These are phyloP conservation scores for Exocentrus adspersus DNA, from an alignment of 2,888 invertebrate genomes.

Conservation along the genomic window DNA sequence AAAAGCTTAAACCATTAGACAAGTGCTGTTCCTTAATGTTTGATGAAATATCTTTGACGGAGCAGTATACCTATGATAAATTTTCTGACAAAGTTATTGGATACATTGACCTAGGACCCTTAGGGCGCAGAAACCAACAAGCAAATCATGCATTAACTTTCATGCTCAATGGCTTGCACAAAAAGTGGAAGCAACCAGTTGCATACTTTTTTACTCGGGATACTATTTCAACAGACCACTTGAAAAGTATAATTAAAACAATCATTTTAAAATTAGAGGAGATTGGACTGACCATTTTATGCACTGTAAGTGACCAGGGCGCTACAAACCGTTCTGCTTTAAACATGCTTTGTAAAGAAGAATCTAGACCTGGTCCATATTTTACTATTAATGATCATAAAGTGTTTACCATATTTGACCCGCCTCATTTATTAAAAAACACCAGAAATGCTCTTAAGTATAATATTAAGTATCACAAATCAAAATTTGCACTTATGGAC, in stretches of 20 bases:
- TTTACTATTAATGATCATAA: slow-evolving; percentile 3
- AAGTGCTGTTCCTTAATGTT: slow-evolving; percentile 26
- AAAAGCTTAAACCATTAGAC: background rate
- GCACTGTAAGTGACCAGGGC: slow-evolving; percentile 11
- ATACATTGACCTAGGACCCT: slow-evolving; percentile 26
- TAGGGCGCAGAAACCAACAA: slow-evolving; percentile 15
- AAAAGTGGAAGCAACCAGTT: slow-evolving; percentile 29
- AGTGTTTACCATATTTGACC: slow-evolving; percentile 5
- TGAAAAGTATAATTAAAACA: slow-evolving; percentile 1
- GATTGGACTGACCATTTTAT: background rate
- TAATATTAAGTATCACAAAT: background rate
- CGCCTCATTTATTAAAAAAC: slow-evolving; percentile 14
- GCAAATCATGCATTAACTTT: slow-evolving; percentile 33
- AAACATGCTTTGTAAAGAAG: background rate
- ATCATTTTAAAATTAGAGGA: background rate
- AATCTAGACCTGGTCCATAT: background rate
- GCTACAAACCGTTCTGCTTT: background rate
- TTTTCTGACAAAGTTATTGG: slow-evolving; percentile 25
- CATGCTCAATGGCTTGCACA: slow-evolving; percentile 17
- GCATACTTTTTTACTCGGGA: slow-evolving; percentile 21
- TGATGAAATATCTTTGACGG: slow-evolving; percentile 34
- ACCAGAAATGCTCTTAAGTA: slow-evolving; percentile 15
- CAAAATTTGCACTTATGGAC: background rate
- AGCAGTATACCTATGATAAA: background rate
- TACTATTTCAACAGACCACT: background rate